Conservation (phyloP, 2,888 invertebrate species). For the Rhagium mordax region DNA sequence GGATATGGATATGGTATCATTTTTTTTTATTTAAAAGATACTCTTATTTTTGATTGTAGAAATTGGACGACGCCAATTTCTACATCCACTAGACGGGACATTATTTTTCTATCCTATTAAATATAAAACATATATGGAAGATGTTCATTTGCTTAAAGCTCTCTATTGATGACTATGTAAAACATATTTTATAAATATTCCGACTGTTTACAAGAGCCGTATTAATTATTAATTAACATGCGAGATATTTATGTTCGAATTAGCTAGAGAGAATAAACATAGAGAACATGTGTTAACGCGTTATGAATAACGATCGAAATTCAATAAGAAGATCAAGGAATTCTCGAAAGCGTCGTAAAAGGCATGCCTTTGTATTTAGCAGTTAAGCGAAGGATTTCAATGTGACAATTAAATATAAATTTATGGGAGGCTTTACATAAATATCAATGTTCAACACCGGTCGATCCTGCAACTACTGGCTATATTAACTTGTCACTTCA, state of each 20-base stretch:
- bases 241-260: background rate
- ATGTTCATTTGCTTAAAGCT: too few relatives aligned
- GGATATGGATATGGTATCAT: too few relatives aligned
- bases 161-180: too few relatives aligned
- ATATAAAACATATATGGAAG: too few relatives aligned
- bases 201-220: too few relatives aligned
- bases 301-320: conserved; percentile 37
- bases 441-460: conserved; percentile 62
- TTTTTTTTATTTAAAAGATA: too few relatives aligned
- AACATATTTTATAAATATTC: too few relatives aligned
- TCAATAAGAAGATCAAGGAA: conserved; percentile 43
- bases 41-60: too few relatives aligned
- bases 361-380: conserved; percentile 36
- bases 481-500: conserved; percentile 64
- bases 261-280: background rate
- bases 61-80: too few relatives aligned
- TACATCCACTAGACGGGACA: too few relatives aligned
- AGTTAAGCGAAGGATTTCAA: conserved; percentile 43
- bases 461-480: conserved; percentile 58
- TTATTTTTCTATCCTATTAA: too few relatives aligned
- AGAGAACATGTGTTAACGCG: conserved; percentile 1
- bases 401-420: conserved; percentile 64
- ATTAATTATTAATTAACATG: background rate
- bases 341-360: conserved; percentile 38
- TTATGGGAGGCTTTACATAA: conserved; percentile 63